Evolutionary conservation across 2,888 invertebrate species (phyloP), one percentile per base, ranked within the genome.

Genomic region (Eumacrocentrus americanus): DNA sequence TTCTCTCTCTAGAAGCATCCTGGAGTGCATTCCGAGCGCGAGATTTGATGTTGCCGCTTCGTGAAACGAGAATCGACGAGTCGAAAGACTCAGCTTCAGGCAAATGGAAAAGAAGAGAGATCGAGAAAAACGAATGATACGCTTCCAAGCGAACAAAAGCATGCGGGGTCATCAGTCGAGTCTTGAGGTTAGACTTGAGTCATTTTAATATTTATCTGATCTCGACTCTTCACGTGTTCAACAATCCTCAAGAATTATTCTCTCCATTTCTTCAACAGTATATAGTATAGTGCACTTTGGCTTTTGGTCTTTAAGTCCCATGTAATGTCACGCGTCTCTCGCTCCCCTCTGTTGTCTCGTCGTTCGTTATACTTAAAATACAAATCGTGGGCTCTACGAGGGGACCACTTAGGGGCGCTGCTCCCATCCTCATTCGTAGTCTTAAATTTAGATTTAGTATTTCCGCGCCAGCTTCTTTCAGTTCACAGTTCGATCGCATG

Each of bases 401-500:
- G 25, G 44, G 34, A 42, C 44, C 51, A 56, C 55, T 12, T 50
- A 14, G 55, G 50, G 55, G 55, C 60, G 60, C 55, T 60, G 35
- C 40, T 35, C 42, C 29, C 23, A 34, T 37, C 48, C 46, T 59
- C 40, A 18, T 35, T 25, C 60, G 40, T 47, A 25, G 63, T 71
- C 72, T 73, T 77, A 77, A 77, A 75, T 77, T 74, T 77, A 76
- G 76, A 72, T 71, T 72, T 68, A 63, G 63, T 67, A 66, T 67
- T 67, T 66, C 64, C 64, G 62, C 61, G 58, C 68, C 61, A 56
- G 23, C 48, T 29, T 35, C 40, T 58, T 56, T 60, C 63, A 62
- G 54, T 62, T 50, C 57, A 59, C 62, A 57, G 58, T 57, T 61
- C 61, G 66, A 58, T n/a, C n/a, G n/a, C n/a, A n/a, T n/a, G n/a